Conservation (phyloP, 2,113 vertebrate species). For the Eolophus roseicapilla region DNA sequence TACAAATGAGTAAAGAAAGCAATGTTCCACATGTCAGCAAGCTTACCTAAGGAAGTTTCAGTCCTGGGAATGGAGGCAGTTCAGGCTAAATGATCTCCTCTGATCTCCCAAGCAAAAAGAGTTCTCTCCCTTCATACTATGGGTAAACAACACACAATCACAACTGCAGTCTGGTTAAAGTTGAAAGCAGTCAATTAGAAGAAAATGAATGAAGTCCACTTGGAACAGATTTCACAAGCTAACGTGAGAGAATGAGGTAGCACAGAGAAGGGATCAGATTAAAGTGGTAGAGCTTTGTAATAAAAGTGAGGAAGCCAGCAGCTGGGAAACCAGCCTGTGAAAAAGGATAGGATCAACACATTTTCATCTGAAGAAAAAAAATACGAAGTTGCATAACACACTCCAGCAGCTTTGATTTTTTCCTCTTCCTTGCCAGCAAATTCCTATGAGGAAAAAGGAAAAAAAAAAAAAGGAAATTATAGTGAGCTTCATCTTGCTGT, state of each 20-base stretch:
- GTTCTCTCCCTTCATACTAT: not conserved
- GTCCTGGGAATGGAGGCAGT: not conserved
- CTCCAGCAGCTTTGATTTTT: constrained; percentile 1
- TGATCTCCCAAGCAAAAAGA: constrained; percentile 16
- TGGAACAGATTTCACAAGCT: constrained; percentile 23
- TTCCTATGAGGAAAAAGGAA: not conserved
- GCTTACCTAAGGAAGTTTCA: constrained; percentile 1
- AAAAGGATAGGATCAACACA: not conserved
- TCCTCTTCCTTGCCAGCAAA: not conserved
- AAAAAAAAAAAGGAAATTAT: not conserved
- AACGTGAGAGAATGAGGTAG: constrained; percentile 23
- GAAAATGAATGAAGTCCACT: constrained; percentile 36
- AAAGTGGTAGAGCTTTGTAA: constrained; percentile 40
- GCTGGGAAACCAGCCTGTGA: constrained; percentile 51
- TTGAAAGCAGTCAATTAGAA: constrained; percentile 45
- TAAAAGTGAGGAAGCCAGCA: constrained; percentile 19
- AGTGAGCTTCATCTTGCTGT: not conserved
- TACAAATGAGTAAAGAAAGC: not conserved
- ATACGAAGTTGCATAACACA: not conserved
- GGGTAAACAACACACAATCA: constrained; percentile 50
- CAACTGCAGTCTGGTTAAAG: constrained; percentile 16
- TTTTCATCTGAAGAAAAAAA: not conserved
- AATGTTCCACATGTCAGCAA: not conserved
- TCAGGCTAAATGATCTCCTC: not conserved
- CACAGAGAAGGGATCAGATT: constrained; percentile 52